Evolutionary conservation across 2,888 invertebrate species (phyloP).

Genomic region (Osmoderma eremita): DNA sequence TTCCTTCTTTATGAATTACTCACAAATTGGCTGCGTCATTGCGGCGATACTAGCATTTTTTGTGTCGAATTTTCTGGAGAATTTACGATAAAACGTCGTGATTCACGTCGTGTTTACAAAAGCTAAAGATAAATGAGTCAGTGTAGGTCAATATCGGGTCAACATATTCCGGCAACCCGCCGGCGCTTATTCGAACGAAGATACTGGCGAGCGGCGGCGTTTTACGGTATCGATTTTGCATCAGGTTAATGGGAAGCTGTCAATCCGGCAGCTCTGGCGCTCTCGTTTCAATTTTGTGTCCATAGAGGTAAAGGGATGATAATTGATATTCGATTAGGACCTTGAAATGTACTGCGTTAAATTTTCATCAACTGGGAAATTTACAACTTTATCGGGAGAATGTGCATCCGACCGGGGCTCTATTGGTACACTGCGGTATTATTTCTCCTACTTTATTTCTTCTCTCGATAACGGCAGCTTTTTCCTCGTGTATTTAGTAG

Average conservation of each 20-base stretch:
- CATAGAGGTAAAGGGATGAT: constrained; percentile 31
- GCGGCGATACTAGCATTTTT: constrained; percentile 13
- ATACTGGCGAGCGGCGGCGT: constrained; percentile 4
- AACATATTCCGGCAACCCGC: constrained; percentile 11
- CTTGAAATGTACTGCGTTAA: constrained; percentile 24
- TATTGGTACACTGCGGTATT: not conserved
- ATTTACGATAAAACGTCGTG: constrained; percentile 27
- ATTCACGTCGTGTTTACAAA: constrained; percentile 29
- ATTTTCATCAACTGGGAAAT: constrained; percentile 30
- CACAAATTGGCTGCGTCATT: constrained; percentile 19
- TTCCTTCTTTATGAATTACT: constrained; percentile 20
- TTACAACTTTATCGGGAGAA: constrained; percentile 19
- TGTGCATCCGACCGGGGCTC: not conserved
- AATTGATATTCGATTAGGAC: constrained; percentile 34
- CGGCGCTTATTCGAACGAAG: not conserved
- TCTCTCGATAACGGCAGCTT: constrained; percentile 6
- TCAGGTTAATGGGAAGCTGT: constrained; percentile 33
- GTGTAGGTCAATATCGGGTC: constrained; percentile 36
- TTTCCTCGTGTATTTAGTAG: not conserved
- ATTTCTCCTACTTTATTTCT: constrained; percentile 16
- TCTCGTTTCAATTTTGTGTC: constrained; percentile 34
- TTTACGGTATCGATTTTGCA: constrained; percentile 35
- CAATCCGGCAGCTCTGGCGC: constrained; percentile 24
- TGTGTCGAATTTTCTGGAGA: constrained; percentile 14
- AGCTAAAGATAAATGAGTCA: constrained; percentile 32